Conservation (phyloP, 2,888 invertebrate species). For the Apodemia duryi region DNA sequence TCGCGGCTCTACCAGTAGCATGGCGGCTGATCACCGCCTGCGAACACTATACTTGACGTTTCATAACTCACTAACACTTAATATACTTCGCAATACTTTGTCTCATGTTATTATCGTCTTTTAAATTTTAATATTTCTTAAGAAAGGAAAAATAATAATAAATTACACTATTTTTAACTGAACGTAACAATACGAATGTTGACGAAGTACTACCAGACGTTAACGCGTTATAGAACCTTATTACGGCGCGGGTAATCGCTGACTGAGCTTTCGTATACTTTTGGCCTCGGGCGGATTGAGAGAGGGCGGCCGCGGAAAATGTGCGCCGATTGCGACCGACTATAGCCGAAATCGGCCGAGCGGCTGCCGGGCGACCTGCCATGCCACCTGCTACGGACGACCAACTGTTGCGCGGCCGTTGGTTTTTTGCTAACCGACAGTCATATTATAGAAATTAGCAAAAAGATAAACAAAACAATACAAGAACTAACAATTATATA, state of each 20-base stretch:
- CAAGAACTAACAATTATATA: not conserved
- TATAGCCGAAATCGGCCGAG: conserved; percentile 39
- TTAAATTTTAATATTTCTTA: not conserved
- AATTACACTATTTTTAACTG: conserved; percentile 1
- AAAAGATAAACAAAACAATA: conserved; percentile 32
- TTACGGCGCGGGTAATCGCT: conserved; percentile 57
- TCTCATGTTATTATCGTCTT: not conserved
- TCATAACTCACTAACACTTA: conserved; percentile 45
- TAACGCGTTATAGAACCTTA: conserved; percentile 46
- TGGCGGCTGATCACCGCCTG: conserved; percentile 76
- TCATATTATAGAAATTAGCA: conserved; percentile 59
- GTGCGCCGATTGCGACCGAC: conserved; percentile 39
- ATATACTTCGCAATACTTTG: not conserved
- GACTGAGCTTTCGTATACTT: conserved; percentile 65
- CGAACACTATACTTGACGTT: conserved; percentile 48
- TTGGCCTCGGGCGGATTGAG: conserved; percentile 54
- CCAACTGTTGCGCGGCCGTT: conserved; percentile 79
- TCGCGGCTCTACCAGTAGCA: conserved; percentile 88
- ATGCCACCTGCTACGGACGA: conserved; percentile 67
- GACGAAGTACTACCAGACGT: conserved; percentile 12
- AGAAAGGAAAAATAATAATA: not conserved
- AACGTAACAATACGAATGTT: conserved; percentile 11
- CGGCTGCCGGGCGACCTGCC: conserved; percentile 62
- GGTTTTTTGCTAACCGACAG: conserved; percentile 67
- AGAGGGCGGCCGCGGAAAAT: conserved; percentile 71